These are phyloP conservation scores for Trachythela sp. DNA, from an alignment of 64 coral and sea anemone genomes.

Conservation along the genomic window DNA sequence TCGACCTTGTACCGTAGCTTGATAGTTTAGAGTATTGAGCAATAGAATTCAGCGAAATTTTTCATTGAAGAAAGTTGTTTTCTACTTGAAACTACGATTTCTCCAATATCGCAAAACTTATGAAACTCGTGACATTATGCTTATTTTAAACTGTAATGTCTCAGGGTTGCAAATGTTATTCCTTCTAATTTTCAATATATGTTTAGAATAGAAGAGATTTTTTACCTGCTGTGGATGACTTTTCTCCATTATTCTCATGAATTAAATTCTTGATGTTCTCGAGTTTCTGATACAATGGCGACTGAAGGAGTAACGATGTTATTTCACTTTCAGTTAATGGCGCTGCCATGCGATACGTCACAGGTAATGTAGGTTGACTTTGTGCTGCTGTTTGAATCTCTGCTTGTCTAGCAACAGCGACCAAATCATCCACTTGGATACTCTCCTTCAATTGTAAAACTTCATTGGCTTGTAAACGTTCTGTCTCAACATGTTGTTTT, in stretches of 20 bases:
- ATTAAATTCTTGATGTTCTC: conserved; percentile 78
- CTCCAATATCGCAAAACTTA: too few relatives aligned
- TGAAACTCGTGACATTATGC: too few relatives aligned
- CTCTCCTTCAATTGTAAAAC: conserved; percentile 79
- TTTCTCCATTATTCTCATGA: conserved; percentile 50
- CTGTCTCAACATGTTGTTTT: conserved; percentile 67
- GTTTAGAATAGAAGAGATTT: too few relatives aligned
- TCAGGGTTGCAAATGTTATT: too few relatives aligned
- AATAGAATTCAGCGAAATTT: too few relatives aligned
- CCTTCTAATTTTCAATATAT: too few relatives aligned
- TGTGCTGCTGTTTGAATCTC: conserved; percentile 50
- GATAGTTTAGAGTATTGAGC: too few relatives aligned
- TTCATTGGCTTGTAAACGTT: conserved; percentile 60
- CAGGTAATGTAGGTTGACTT: conserved; percentile 52
- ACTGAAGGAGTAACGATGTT: conserved; percentile 64
- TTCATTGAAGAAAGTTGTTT: too few relatives aligned
- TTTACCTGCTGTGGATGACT: background rate
- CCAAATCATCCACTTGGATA: conserved; percentile 87
- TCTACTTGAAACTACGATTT: too few relatives aligned
- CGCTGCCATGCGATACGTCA: conserved; percentile 76
- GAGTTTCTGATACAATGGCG: conserved; percentile 89
- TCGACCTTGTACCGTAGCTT: too few relatives aligned
- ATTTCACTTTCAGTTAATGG: conserved; percentile 82
- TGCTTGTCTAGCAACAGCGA: conserved; percentile 57
- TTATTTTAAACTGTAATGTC: too few relatives aligned